A percentile compares a stretch with the other conserved stretches of the same genome.
Evolutionary conservation across 2,888 invertebrate genomes (phyloP).

Genomic region (Dasypogon diadema): DNA sequence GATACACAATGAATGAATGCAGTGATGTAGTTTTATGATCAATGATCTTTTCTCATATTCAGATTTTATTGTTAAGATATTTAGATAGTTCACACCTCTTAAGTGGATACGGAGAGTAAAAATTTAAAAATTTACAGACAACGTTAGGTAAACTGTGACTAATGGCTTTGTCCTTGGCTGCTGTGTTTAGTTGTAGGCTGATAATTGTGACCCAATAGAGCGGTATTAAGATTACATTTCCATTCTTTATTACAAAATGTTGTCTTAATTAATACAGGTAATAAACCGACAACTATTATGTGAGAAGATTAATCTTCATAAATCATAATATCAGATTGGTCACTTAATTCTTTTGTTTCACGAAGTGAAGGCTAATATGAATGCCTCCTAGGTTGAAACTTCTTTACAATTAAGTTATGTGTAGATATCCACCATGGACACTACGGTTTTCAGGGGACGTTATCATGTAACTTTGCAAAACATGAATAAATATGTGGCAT

Average conservation of each 20-base stretch:
- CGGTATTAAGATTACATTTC: slow-evolving; percentile 4
- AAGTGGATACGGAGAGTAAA: not conserved
- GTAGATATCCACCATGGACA: too few species aligned
- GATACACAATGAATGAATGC: slow-evolving; percentile 30
- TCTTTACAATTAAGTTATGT: too few species aligned
- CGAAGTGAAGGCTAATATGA: too few species aligned
- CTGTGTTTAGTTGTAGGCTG: slow-evolving; percentile 14
- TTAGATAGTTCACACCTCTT: not conserved
- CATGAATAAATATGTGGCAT: too few species aligned
- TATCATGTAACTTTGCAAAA: too few species aligned
- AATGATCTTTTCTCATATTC: slow-evolving; percentile 21
- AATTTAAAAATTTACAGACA: not conserved
- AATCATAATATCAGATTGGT: not conserved
- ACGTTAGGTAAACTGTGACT: not conserved
- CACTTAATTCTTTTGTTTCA: not conserved
- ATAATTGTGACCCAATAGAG: slow-evolving; percentile 28
- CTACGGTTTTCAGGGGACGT: too few species aligned
- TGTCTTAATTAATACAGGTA: not conserved
- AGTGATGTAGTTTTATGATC: slow-evolving; percentile 5
- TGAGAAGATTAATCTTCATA: not conserved
- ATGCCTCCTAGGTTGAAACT: too few species aligned
- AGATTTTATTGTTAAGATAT: slow-evolving; percentile 25
- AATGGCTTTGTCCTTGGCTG: slow-evolving; percentile 19
- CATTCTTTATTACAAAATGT: not conserved
- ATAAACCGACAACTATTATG: too few species aligned